phyloP scores from a whole-genome alignment of 2,113 vertebrate genomes.

The Megatriorchis doriae region DNA sequence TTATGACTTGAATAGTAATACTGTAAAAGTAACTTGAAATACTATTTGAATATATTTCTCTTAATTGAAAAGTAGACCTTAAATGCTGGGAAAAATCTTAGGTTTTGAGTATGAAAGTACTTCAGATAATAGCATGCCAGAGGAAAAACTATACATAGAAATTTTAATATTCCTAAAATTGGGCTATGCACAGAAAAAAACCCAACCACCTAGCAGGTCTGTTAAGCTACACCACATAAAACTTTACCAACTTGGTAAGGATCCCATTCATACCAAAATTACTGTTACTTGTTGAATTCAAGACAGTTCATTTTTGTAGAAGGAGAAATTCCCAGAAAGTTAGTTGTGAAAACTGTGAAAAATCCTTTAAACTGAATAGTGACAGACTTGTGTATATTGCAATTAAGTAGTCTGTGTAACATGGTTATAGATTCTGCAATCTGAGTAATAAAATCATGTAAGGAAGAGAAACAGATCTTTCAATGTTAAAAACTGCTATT shows the following conservation, averaged over 20 bases:
- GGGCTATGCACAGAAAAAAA: neutral
- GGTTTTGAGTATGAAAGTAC: neutral
- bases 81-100: neutral
- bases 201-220: neutral
- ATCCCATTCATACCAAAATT: neutral
- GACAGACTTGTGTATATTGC: neutral
- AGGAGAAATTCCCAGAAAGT: neutral
- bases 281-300: neutral
- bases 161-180: neutral
- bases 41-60: neutral
- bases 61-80: neutral
- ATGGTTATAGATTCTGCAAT: neutral
- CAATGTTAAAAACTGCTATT: neutral
- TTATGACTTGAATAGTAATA: neutral
- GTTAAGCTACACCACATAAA: neutral
- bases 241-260: neutral
- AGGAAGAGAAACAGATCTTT: neutral
- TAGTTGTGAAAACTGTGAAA: neutral
- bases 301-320: neutral
- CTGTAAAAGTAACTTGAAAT: neutral
- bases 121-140: neutral
- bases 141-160: neutral
- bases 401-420: neutral
- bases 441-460: neutral
- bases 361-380: neutral